Evolutionary conservation across 1,140 invertebrate species (phyloP).

Genomic region (Drosophila quadrilineata): DNA sequence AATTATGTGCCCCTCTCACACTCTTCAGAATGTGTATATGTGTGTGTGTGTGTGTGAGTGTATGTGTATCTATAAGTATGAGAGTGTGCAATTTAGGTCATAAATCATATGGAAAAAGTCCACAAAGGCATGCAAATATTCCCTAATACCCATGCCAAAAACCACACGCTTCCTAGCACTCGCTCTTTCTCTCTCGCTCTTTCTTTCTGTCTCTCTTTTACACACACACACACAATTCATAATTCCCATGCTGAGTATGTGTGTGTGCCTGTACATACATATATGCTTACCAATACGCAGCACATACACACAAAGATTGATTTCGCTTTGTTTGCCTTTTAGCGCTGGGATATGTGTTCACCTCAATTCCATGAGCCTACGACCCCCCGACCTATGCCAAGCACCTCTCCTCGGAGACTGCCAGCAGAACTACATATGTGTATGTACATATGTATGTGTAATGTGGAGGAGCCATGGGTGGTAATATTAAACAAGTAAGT

Average conservation of each 20-base stretch:
- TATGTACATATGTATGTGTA: no score
- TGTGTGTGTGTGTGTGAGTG: slow-evolving; percentile 40
- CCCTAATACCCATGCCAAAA: slow-evolving; percentile 47
- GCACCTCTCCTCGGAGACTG: neutral
- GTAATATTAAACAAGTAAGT: slow-evolving; percentile 27
- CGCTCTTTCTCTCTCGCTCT: no score
- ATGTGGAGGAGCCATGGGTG: slow-evolving; percentile 20
- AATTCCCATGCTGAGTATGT: slow-evolving; percentile 9
- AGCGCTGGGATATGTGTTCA: slow-evolving; percentile 43
- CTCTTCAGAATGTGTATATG: slow-evolving; percentile 9
- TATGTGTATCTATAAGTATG: slow-evolving; percentile 35
- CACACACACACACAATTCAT: slow-evolving; percentile 10
- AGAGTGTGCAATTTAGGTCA: slow-evolving; percentile 67
- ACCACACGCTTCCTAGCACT: no score
- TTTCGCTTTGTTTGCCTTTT: slow-evolving; percentile 77
- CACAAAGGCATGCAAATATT: slow-evolving; percentile 73
- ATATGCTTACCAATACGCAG: slow-evolving; percentile 54
- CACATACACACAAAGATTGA: slow-evolving; percentile 72
- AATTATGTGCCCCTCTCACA: no score
- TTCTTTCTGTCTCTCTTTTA: no score
- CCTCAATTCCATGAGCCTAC: slow-evolving; percentile 54
- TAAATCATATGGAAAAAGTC: slow-evolving; percentile 76
- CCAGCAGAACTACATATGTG: neutral
- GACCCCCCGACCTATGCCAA: slow-evolving; percentile 5
- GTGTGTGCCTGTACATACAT: slow-evolving; percentile 7